Evolutionary conservation across 2,888 invertebrate species (phyloP).

Genomic region (Xestobium rufovillosum): DNA sequence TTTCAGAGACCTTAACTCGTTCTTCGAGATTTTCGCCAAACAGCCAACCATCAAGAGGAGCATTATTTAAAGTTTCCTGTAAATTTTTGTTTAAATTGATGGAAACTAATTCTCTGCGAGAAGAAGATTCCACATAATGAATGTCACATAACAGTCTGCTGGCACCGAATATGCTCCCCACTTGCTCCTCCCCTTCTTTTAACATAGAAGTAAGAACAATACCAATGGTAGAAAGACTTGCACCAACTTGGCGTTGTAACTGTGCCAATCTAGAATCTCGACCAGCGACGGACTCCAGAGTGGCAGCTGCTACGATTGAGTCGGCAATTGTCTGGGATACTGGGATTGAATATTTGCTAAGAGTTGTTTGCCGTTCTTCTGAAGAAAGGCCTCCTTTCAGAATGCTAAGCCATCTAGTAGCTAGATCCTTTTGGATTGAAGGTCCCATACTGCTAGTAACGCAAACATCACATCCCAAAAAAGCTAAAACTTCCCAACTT

Average conservation of each 20-base stretch:
- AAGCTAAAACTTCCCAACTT: not conserved
- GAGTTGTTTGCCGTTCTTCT: not conserved
- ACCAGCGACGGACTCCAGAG: not conserved
- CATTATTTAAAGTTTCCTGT: slow-evolving; percentile 11
- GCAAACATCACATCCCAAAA: not conserved
- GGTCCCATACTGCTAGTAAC: not conserved
- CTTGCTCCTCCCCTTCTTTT: too few relatives aligned
- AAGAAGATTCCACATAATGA: slow-evolving; percentile 9
- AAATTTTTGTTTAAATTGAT: slow-evolving; percentile 14
- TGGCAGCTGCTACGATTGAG: not conserved
- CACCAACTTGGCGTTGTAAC: not conserved
- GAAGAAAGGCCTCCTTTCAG: not conserved
- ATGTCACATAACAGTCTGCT: slow-evolving; percentile 15
- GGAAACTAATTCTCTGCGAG: slow-evolving; percentile 9
- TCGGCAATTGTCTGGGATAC: not conserved
- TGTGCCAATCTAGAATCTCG: not conserved
- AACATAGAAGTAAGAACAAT: not conserved
- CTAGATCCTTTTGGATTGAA: slow-evolving; percentile 1
- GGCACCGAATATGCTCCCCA: too few relatives aligned
- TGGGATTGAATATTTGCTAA: not conserved
- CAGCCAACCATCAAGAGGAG: slow-evolving; percentile 12
- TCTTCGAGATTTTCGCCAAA: slow-evolving; percentile 16
- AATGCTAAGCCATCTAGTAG: not conserved
- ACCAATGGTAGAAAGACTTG: not conserved
- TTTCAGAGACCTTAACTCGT: slow-evolving; percentile 10